Percentiles rank a stretch among this genome's conserved stretches.
phyloP scores from a whole-genome alignment of 37 sponge, comb jelly and placozoan genomes.

The Aphrocallistes beatrix region DNA sequence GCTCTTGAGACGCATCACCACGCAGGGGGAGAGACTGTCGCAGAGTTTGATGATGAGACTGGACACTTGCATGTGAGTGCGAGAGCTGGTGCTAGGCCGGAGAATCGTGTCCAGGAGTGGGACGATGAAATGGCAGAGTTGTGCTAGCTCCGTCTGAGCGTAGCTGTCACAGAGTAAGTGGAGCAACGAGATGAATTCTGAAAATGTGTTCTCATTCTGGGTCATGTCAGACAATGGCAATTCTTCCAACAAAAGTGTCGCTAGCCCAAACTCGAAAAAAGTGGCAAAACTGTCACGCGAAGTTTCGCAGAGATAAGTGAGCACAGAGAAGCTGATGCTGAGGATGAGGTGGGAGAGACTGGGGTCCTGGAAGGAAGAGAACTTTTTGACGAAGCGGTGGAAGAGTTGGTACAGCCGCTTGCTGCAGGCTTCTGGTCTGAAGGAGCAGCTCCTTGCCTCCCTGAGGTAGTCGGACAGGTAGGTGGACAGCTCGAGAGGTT shows the following conservation, averaged over 20 bases:
- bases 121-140: conserved; percentile 4
- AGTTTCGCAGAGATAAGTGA: background rate
- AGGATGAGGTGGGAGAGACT: background rate
- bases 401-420: background rate
- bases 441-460: background rate
- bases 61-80: background rate
- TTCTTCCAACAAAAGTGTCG: background rate
- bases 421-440: background rate
- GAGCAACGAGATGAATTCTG: background rate
- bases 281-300: background rate
- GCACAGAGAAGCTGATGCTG: background rate
- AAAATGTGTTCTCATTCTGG: background rate
- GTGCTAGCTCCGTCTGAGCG: background rate
- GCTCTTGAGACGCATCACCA: background rate
- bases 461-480: background rate
- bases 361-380: conserved; percentile 4
- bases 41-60: background rate
- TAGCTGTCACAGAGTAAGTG: background rate
- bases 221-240: background rate
- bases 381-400: background rate
- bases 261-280: background rate
- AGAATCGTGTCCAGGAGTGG: background rate
- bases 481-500: background rate
- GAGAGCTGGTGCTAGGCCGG: background rate
- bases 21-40: background rate